phyloP scores from a whole-genome alignment of 2,113 vertebrate genomes.

The Heterochromis multidens region DNA sequence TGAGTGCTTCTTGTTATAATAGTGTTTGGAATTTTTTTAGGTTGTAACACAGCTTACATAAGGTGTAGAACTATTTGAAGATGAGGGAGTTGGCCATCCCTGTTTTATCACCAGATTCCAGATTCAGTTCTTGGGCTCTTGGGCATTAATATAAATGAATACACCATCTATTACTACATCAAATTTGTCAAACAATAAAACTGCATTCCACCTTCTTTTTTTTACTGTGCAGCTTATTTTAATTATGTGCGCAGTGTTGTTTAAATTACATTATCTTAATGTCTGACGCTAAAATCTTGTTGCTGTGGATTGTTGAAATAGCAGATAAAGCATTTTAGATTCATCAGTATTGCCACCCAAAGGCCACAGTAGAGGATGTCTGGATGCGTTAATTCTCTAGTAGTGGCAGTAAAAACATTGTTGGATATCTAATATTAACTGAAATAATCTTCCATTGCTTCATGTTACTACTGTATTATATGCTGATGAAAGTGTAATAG shows the following conservation, averaged over 20 bases:
- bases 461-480: fast-evolving
- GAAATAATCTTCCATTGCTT: fast-evolving
- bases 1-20: too few species aligned
- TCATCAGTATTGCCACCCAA: neutral
- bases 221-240: neutral
- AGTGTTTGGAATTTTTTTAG: too few species aligned
- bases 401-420: too few species aligned
- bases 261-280: neutral
- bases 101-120: too few species aligned
- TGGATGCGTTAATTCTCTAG: neutral
- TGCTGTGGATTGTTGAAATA: neutral
- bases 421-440: neutral
- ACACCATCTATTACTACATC: too few species aligned
- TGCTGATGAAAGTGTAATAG: neutral
- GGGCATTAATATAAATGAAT: too few species aligned
- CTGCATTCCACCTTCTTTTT: too few species aligned
- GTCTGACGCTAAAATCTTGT: neutral
- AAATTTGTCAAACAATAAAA: too few species aligned
- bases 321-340: neutral
- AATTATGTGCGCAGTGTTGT: neutral
- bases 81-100: too few species aligned
- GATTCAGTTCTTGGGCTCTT: too few species aligned
- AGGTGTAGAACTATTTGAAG: too few species aligned
- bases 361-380: neutral
- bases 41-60: too few species aligned